Percentiles rank a stretch among this genome's conserved stretches.
phyloP scores from a whole-genome alignment of 1,140 invertebrate species.

The Neoseiulus cucumeris region DNA sequence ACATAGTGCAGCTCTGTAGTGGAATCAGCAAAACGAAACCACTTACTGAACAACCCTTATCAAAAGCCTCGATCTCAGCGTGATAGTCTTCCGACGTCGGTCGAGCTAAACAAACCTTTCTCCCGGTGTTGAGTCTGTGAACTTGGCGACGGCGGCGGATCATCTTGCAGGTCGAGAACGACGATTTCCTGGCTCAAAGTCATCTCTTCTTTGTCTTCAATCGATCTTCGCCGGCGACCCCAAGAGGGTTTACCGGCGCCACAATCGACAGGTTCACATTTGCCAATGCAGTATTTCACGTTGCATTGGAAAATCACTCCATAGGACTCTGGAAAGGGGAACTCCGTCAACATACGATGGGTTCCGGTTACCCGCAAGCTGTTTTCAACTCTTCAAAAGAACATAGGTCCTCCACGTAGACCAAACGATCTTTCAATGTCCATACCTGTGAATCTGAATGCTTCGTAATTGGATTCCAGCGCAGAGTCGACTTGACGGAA shows the following conservation, averaged over 20 bases:
- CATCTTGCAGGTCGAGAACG: constrained; percentile 71
- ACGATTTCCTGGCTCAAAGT: constrained; percentile 80
- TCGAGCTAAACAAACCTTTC: background rate
- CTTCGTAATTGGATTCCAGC: constrained; percentile 72
- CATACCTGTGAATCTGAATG: constrained; percentile 59
- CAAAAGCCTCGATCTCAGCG: too few species aligned
- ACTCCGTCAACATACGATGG: background rate
- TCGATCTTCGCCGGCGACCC: constrained; percentile 61
- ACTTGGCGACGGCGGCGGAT: constrained; percentile 32
- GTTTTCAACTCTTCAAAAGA: background rate
- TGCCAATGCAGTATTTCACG: constrained; percentile 83
- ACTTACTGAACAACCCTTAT: too few species aligned
- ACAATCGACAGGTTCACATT: constrained; percentile 56
- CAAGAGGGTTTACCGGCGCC: constrained; percentile 36
- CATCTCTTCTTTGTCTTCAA: constrained; percentile 49
- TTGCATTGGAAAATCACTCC: constrained; percentile 93
- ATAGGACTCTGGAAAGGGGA: constrained; percentile 46
- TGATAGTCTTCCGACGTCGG: too few species aligned
- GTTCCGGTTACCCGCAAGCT: too few species aligned
- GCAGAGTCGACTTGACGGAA: constrained; percentile 51
- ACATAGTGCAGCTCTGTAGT: too few species aligned
- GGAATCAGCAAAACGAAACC: too few species aligned
- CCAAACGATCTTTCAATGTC: background rate
- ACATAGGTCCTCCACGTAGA: background rate
- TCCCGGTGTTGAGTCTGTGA: constrained; percentile 14